phyloP scores from a whole-genome alignment of 2,797 vertebrate species.

The Meda fulgida region DNA sequence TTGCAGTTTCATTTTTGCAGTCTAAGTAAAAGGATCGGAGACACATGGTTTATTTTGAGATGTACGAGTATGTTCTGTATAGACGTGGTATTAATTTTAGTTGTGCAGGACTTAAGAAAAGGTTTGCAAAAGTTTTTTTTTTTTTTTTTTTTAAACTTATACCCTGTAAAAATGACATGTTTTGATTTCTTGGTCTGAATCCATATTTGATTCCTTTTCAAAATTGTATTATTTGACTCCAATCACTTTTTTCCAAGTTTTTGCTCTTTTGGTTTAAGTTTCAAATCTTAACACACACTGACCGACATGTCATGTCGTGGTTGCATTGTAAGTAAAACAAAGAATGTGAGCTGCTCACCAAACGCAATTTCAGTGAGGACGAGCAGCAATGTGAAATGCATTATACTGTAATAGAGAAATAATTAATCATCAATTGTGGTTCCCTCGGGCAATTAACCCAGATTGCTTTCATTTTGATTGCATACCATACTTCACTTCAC shows the following conservation, averaged over 20 bases:
- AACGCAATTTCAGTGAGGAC: neutral
- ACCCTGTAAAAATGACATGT: neutral
- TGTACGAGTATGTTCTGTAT: too few species aligned
- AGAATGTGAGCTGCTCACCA: neutral
- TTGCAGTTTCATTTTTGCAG: too few species aligned
- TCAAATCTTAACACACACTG: too few species aligned
- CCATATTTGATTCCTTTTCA: neutral
- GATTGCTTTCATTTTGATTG: conserved; percentile 20
- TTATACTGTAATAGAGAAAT: conserved; percentile 14
- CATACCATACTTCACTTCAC: conserved; percentile 17
- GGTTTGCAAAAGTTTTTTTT: too few species aligned
- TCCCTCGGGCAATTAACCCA: neutral
- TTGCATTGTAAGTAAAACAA: neutral
- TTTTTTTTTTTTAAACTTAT: too few species aligned
- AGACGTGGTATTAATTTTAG: too few species aligned
- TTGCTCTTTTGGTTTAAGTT: neutral
- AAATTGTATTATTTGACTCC: neutral
- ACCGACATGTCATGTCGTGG: neutral
- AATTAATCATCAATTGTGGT: neutral
- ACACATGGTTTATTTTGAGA: too few species aligned
- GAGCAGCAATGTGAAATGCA: neutral
- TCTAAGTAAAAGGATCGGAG: too few species aligned
- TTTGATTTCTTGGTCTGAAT: neutral
- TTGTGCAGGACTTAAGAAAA: too few species aligned
- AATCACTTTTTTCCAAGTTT: neutral